phyloP scores from a whole-genome alignment of 2,888 invertebrate species.

The Plemyria rubiginata region DNA sequence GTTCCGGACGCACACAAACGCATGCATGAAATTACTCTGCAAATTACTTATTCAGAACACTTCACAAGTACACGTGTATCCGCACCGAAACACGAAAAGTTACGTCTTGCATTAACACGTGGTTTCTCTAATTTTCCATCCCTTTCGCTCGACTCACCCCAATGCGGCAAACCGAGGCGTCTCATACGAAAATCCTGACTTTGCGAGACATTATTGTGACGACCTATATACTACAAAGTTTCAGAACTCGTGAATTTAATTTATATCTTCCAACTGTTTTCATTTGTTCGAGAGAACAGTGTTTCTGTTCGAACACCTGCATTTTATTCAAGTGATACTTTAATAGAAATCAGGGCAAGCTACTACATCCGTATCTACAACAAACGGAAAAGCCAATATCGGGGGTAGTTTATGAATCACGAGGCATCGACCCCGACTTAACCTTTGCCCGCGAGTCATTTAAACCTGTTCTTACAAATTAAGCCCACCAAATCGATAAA shows the following conservation, averaged over 20 bases:
- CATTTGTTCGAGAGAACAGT: conserved; percentile 1
- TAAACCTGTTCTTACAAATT: conserved; percentile 33
- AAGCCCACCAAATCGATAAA: conserved; percentile 32
- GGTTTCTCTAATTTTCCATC: conserved; percentile 47
- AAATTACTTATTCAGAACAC: conserved; percentile 31
- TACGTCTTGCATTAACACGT: conserved; percentile 46
- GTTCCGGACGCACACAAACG: conserved; percentile 7
- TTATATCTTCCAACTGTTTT: conserved; percentile 36
- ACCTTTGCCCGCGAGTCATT: conserved; percentile 48
- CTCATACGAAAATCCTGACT: conserved; percentile 61
- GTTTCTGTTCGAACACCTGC: background rate
- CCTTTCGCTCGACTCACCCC: conserved; percentile 60
- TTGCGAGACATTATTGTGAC: conserved; percentile 39
- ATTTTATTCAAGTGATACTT: background rate
- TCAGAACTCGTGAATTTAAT: conserved; percentile 42
- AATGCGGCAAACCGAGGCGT: conserved; percentile 77
- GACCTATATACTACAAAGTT: conserved; percentile 40
- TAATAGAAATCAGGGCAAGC: background rate
- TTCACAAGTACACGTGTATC: conserved; percentile 43
- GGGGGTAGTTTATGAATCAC: conserved; percentile 71
- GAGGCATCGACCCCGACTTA: conserved; percentile 64
- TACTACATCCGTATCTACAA: conserved; percentile 18
- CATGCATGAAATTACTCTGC: conserved; percentile 12
- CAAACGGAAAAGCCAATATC: conserved; percentile 36
- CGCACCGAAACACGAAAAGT: conserved; percentile 40